Conservation (phyloP, 2,888 invertebrate genomes). For the Tromatobia lineatoria region DNA sequence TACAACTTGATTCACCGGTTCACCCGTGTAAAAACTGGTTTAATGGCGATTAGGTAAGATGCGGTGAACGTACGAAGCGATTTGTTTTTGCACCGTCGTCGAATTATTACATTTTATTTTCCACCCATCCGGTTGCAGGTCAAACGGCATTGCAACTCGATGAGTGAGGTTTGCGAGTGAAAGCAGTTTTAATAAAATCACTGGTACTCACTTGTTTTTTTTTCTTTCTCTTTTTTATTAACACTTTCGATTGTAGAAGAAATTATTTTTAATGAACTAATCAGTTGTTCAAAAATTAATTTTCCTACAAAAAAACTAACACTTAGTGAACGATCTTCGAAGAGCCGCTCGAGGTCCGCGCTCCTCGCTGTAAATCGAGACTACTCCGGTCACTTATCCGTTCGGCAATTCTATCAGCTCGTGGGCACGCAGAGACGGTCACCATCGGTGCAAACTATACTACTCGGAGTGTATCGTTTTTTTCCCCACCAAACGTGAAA, state of each 20-base stretch:
- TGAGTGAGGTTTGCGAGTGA: background rate
- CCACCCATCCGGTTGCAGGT: slow-evolving; percentile 2
- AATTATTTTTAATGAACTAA: background rate
- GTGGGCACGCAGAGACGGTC: slow-evolving; percentile 32
- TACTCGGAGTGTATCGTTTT: slow-evolving; percentile 8
- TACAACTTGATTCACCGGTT: slow-evolving; percentile 23
- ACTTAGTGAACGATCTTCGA: background rate
- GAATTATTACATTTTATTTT: slow-evolving; percentile 18
- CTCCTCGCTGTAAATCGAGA: slow-evolving; percentile 51
- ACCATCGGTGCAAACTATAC: slow-evolving; percentile 29
- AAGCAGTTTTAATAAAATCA: background rate
- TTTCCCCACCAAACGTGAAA: slow-evolving; percentile 53
- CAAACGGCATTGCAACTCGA: slow-evolving; percentile 15
- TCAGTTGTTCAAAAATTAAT: background rate
- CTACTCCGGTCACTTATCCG: slow-evolving; percentile 49
- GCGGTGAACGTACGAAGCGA: slow-evolving; percentile 16
- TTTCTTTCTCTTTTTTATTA: background rate
- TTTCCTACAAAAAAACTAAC: background rate
- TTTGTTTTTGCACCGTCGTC: background rate
- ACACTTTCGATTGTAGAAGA: background rate
- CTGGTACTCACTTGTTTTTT: slow-evolving; percentile 1
- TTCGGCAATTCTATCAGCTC: slow-evolving; percentile 50
- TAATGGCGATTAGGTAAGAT: slow-evolving; percentile 44
- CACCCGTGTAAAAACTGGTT: slow-evolving; percentile 48
- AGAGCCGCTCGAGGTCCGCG: slow-evolving; percentile 20